Conservation (phyloP, 2,113 vertebrate genomes). For the Pomatorhinus ruficollis region DNA sequence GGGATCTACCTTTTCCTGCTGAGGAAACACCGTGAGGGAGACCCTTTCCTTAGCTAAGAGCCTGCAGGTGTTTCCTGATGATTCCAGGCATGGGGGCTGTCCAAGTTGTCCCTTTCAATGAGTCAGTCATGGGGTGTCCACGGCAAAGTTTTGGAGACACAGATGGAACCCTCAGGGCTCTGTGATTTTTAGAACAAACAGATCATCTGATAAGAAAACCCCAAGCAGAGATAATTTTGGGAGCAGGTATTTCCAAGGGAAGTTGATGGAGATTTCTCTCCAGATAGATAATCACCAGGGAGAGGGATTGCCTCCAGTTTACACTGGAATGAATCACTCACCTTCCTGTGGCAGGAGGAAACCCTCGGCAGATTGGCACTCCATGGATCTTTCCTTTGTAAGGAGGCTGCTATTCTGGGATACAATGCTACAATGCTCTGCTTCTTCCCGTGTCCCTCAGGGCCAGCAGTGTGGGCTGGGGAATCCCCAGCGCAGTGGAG, state of each 20-base stretch:
- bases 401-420: background rate
- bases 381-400: background rate
- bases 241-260: conserved; percentile 16
- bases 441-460: background rate
- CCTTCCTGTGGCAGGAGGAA: conserved; percentile 50
- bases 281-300: background rate
- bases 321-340: conserved; percentile 32
- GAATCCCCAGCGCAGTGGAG: background rate
- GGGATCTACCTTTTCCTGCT: background rate
- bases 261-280: background rate
- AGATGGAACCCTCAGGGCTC: background rate
- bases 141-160: background rate
- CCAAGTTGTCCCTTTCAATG: background rate
- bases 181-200: background rate
- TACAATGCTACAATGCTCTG: background rate
- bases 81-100: background rate
- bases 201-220: background rate
- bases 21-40: background rate
- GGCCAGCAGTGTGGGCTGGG: background rate
- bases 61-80: conserved; percentile 45
- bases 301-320: conserved; percentile 5
- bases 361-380: background rate
- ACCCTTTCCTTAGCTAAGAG: background rate
- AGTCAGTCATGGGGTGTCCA: background rate
- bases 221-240: background rate